phyloP scores from a whole-genome alignment of 2,888 invertebrate genomes.

The Drosophila picticornis region DNA sequence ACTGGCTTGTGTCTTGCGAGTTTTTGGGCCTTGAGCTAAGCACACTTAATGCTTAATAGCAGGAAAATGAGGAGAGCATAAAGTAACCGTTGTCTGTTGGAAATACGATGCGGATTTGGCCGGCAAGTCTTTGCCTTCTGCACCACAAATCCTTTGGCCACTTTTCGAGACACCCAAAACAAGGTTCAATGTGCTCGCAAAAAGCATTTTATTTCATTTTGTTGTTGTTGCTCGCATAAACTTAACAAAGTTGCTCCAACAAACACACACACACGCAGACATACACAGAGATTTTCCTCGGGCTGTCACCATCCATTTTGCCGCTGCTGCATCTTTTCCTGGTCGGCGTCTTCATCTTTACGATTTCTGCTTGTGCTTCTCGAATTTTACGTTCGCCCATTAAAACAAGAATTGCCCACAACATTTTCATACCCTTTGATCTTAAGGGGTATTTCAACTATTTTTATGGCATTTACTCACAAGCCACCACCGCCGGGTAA shows the following conservation, averaged over 20 bases:
- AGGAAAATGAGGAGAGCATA: neutral
- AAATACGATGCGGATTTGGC: neutral
- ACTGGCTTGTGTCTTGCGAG: neutral
- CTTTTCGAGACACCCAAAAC: slow-evolving; percentile 20
- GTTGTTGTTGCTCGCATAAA: slow-evolving; percentile 20
- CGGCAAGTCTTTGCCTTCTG: slow-evolving; percentile 4
- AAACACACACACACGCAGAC: neutral
- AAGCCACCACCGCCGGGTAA: no score
- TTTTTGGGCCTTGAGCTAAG: neutral
- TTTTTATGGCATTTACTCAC: neutral
- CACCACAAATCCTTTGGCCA: slow-evolving; percentile 30
- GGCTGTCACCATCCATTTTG: neutral
- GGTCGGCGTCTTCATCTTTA: slow-evolving; percentile 39
- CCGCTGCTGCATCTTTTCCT: slow-evolving; percentile 8
- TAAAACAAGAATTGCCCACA: slow-evolving; percentile 12
- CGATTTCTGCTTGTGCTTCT: slow-evolving; percentile 36
- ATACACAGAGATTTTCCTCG: neutral
- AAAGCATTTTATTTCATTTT: slow-evolving; percentile 19
- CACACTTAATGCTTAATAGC: neutral
- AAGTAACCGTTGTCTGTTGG: neutral
- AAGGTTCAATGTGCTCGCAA: slow-evolving; percentile 52
- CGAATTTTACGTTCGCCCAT: slow-evolving; percentile 5
- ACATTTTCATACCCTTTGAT: slow-evolving; percentile 20
- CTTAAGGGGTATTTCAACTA: neutral
- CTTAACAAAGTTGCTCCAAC: slow-evolving; percentile 42